Percentiles rank a stretch among this genome's conserved stretches.
phyloP scores from a whole-genome alignment of 2,113 vertebrate species.

The Natator depressus region DNA sequence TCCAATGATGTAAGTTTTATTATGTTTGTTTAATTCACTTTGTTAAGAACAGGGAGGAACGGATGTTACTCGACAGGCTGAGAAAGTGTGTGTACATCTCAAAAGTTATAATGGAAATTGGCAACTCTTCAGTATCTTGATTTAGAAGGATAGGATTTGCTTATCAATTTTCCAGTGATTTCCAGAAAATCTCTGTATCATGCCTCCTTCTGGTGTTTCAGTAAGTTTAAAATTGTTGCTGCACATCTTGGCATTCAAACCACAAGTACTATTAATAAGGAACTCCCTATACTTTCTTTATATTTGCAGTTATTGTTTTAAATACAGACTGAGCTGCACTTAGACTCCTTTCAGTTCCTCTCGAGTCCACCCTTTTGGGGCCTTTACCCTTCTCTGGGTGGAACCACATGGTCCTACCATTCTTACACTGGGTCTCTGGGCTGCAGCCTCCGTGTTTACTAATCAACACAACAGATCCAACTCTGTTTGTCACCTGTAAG shows the following conservation, averaged over 20 bases:
- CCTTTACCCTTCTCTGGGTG: not conserved
- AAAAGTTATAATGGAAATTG: rapidly evolving
- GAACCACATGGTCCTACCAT: rapidly evolving
- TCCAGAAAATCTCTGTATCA: not conserved
- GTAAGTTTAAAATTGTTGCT: not conserved
- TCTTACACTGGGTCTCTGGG: not conserved
- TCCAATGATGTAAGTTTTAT: not conserved
- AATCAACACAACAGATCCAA: not conserved
- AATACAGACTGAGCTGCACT: not conserved
- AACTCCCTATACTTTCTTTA: not conserved
- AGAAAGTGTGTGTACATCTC: not conserved
- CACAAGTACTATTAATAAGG: not conserved
- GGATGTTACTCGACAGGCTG: not conserved
- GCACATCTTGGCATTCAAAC: not conserved
- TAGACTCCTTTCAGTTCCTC: not conserved
- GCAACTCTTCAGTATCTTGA: not conserved
- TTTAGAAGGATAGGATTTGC: not conserved
- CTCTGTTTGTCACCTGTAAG: not conserved
- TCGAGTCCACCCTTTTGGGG: not conserved
- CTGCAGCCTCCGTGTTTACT: not conserved
- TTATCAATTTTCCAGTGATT: not conserved
- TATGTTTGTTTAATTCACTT: not conserved
- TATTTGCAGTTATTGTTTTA: not conserved
- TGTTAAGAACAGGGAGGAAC: not conserved
- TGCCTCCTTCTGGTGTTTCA: not conserved